Percentiles rank a stretch among this genome's conserved stretches.
Evolutionary conservation across 2,797 vertebrate genomes (phyloP).

Genomic region (Anabacerthia variegaticeps): DNA sequence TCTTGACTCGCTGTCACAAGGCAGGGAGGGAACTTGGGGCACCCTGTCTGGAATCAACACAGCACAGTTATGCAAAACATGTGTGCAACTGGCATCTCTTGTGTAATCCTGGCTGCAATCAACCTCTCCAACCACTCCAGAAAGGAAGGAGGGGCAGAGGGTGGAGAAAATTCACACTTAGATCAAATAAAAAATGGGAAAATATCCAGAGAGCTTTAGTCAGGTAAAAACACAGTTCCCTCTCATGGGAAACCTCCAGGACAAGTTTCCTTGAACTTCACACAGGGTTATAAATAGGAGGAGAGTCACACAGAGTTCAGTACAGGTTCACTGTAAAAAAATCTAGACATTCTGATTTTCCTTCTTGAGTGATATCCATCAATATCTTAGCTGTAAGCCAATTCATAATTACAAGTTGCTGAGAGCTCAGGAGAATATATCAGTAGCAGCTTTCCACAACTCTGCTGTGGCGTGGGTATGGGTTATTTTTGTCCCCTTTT

Average conservation of each 20-base stretch:
- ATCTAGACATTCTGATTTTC: conserved; percentile 23
- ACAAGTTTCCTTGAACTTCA: conserved; percentile 64
- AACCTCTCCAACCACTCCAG: conserved; percentile 59
- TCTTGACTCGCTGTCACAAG: conserved; percentile 31
- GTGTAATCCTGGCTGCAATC: conserved; percentile 65
- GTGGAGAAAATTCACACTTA: conserved; percentile 72
- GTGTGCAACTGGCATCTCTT: conserved; percentile 69
- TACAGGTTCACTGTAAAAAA: conserved; percentile 26
- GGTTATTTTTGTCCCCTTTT: not conserved
- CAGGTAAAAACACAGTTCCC: conserved; percentile 67
- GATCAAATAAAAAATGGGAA: conserved; percentile 71
- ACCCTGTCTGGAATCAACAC: conserved; percentile 62
- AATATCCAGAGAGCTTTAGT: conserved; percentile 65
- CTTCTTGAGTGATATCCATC: conserved; percentile 49
- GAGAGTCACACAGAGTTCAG: conserved; percentile 42
- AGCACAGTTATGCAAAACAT: conserved; percentile 73
- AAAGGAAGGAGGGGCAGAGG: conserved; percentile 62
- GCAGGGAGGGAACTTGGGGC: conserved; percentile 13
- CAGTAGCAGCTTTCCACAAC: not conserved
- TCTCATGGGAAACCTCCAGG: conserved; percentile 59
- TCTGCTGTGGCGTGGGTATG: not conserved
- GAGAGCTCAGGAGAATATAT: not conserved
- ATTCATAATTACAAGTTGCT: conserved; percentile 47
- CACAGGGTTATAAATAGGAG: conserved; percentile 50
- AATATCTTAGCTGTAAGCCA: conserved; percentile 32